Evolutionary conservation across 2,113 vertebrate genomes (phyloP), one percentile per base, ranked within the genome.

Genomic region (Trachemys scripta): DNA sequence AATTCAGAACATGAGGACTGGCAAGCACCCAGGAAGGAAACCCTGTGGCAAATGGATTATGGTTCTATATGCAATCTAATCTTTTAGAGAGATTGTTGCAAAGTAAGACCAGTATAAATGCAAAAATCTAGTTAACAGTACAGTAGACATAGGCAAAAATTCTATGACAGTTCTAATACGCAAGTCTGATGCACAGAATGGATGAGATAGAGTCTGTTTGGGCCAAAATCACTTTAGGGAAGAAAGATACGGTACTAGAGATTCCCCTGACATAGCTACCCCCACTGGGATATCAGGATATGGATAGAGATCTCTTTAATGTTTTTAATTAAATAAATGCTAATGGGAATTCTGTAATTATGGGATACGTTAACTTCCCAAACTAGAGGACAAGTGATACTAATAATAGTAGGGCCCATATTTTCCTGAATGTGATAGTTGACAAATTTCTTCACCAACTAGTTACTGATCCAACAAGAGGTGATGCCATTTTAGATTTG

Each of bases 101-200:
- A 97, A 96, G 83, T 91, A 93, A 97, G 96, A 96, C 57, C 96
- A 97, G 92, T 31, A 65, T 65, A 35, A 65, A 97, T 96, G 95
- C 86, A 93, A 95, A 96, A 93, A 31, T 35, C 25, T 13, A 90
- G 72, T 62, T 90, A 84, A 49, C 53, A 49, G 88, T 24, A 92
- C 31, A 78, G 80, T 22, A 31, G 31, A 92, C 19, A 54, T 90
- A 89, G 72, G 85, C 56, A 90, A 82, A 85, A 93, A 83, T 31
- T 80, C 85, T 83, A 47, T 87, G 89, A 47, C 62, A 93, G 47
- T 79, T 27, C 45, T 87, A 94, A 69, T n/a, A 54, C n/a, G 6
- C 22, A 90, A 11, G 62, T 12, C 20, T 86, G 59, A 62, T 62
- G 27, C 5, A 62, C 12, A 6, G 29, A 31, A 31, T 62, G 59